Base-by-base conservation (phyloP, 2,113 vertebrate species). In the Tragulus kanchil region DNA sequence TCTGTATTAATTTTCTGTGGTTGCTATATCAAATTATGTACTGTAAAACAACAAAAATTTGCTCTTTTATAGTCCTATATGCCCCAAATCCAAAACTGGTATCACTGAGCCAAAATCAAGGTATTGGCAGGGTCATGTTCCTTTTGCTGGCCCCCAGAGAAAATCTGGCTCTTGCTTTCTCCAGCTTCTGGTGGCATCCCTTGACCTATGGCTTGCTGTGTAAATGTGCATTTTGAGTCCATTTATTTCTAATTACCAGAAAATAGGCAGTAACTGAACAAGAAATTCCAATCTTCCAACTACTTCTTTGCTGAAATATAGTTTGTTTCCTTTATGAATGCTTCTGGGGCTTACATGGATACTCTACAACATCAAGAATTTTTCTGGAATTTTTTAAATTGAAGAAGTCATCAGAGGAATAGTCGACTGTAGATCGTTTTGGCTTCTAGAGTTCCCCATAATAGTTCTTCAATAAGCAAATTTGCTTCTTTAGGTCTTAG, bases 11-110 rank as follows among this genome's bases (percentile, higher is more conserved):
- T 83, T 92, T 92, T 45, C 42, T n/a, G 13, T 50, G 26, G 7
- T 61, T 64, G 45, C 3, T 64, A 31, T 78, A 36, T 36, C 45
- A 64, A n/a, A 78, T 77, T 50, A 77, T 21, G 28, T 77, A 48
- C 8, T 23, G 65, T 89, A 52, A 89, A 77, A 89, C 9, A 78
- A 92, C 26, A 92, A 14, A 92, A 83, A 83, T 83, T 26, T 83
- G 50, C 21, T 73, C 13, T 58, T 4, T 64, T 78, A 78, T 25
- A 78, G 31, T 52, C 52, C 12, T 69, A 7, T 28, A 84, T 8
- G 21, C 5, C 45, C 71, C 50, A 84, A 84, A 23, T 83, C 42
- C 31, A 71, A 83, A 84, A 61, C 36, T 92, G 79, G 4, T 62
- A 73, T 92, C 42, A 90, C 56, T 73, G 56, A 23, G 28, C 54